These are phyloP conservation scores for Hedychridium roseum DNA, from an alignment of 2,888 invertebrate species.

Conservation along the genomic window DNA sequence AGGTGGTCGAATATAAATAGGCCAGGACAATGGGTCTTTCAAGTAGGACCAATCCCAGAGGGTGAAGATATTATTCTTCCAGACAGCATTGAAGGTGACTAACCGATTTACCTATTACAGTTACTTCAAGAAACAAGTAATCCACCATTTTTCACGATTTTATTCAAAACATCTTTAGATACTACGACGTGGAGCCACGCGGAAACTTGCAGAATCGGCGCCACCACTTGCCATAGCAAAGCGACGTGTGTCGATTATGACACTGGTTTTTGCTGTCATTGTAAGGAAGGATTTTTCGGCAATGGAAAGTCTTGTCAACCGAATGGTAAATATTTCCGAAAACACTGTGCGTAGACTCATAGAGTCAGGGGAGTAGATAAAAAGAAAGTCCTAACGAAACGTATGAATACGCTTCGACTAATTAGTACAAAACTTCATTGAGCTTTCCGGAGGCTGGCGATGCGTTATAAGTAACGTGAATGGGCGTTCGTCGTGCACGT, in stretches of 20 bases:
- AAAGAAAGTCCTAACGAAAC: too few relatives aligned
- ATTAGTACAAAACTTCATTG: too few relatives aligned
- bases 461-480: conserved; percentile 9
- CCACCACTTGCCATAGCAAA: conserved; percentile 80
- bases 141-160: too few relatives aligned
- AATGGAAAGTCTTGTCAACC: conserved; percentile 92
- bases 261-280: conserved; percentile 89
- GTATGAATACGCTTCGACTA: too few relatives aligned
- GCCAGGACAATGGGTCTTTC: conserved; percentile 87
- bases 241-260: conserved; percentile 85
- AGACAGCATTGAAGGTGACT: conserved; percentile 65
- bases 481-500: conserved; percentile 1
- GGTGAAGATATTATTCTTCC: conserved; percentile 75
- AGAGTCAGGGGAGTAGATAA: too few relatives aligned
- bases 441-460: too few relatives aligned
- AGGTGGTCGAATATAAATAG: conserved; percentile 88
- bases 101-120: background rate
- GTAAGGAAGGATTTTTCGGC: conserved; percentile 85
- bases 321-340: conserved; percentile 69
- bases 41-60: conserved; percentile 76
- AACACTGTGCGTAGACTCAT: too few relatives aligned
- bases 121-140: background rate
- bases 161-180: conserved; percentile 18
- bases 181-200: conserved; percentile 20
- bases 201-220: conserved; percentile 70